Conservation (phyloP, 1,140 invertebrate genomes). For the Diuraphis noxia region DNA sequence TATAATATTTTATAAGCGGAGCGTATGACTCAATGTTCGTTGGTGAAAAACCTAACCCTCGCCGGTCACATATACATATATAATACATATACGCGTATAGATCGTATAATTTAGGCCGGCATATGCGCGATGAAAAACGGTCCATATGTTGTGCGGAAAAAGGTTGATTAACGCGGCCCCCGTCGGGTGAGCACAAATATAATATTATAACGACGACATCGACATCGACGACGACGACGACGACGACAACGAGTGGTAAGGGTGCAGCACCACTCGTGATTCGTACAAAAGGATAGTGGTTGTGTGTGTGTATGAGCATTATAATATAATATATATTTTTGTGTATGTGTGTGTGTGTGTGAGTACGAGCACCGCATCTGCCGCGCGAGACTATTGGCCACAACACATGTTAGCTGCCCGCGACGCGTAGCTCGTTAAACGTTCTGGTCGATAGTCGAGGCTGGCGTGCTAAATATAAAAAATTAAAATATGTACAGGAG, state of each 20-base stretch:
- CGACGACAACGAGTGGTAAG: not conserved
- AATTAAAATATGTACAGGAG: not conserved
- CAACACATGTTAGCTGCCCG: constrained; percentile 54
- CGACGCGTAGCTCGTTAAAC: constrained; percentile 51
- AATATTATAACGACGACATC: not conserved
- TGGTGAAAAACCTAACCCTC: not conserved
- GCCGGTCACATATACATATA: not conserved
- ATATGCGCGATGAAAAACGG: constrained; percentile 47
- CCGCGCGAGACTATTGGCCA: constrained; percentile 19
- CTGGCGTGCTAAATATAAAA: not conserved
- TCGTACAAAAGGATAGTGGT: constrained; percentile 10
- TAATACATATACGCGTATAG: not conserved
- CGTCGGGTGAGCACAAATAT: constrained; percentile 1
- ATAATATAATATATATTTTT: not conserved
- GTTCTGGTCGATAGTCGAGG: not conserved
- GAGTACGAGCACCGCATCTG: constrained; percentile 1
- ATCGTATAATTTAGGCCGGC: constrained; percentile 25
- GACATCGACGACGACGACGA: not conserved
- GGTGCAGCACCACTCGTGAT: not conserved
- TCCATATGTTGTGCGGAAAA: constrained; percentile 53
- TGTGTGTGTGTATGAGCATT: not conserved
- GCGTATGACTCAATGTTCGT: not conserved
- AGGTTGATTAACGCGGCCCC: constrained; percentile 53
- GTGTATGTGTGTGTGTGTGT: not conserved
- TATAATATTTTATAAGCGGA: not conserved